Evolutionary conservation across 2,888 invertebrate genomes (phyloP).

Genomic region (Lepidonotus clava): DNA sequence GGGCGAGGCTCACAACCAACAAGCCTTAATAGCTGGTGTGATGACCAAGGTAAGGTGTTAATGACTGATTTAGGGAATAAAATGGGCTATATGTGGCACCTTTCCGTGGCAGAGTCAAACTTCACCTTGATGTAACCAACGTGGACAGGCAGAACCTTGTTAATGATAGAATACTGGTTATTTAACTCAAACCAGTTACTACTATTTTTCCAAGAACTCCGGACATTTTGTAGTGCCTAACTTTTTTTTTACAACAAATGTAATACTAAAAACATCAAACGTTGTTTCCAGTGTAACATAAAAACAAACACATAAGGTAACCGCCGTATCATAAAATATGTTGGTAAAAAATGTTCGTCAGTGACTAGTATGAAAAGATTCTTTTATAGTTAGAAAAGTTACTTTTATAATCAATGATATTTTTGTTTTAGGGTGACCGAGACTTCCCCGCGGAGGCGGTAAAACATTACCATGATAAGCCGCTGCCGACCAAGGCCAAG

Average conservation of each 20-base stretch:
- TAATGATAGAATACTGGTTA: too few species aligned
- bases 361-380: too few species aligned
- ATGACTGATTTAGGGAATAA: too few species aligned
- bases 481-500: conserved; percentile 85
- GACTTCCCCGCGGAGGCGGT: conserved; percentile 95
- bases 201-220: too few species aligned
- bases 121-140: too few species aligned
- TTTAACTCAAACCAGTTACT: too few species aligned
- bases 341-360: not conserved
- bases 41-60: conserved; percentile 39
- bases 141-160: too few species aligned
- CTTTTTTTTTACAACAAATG: too few species aligned
- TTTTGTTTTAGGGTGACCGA: conserved; percentile 85
- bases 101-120: too few species aligned
- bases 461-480: conserved; percentile 90
- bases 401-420: not conserved
- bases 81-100: too few species aligned
- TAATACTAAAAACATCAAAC: not conserved
- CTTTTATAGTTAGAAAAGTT: too few species aligned
- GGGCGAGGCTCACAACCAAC: conserved; percentile 46
- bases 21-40: conserved; percentile 38
- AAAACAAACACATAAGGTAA: not conserved
- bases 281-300: not conserved
- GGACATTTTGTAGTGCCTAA: too few species aligned
- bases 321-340: not conserved